Percentiles rank a stretch among this genome's conserved stretches.
Conservation (phyloP, 2,888 invertebrate genomes). For the Creontiades dilutus region DNA sequence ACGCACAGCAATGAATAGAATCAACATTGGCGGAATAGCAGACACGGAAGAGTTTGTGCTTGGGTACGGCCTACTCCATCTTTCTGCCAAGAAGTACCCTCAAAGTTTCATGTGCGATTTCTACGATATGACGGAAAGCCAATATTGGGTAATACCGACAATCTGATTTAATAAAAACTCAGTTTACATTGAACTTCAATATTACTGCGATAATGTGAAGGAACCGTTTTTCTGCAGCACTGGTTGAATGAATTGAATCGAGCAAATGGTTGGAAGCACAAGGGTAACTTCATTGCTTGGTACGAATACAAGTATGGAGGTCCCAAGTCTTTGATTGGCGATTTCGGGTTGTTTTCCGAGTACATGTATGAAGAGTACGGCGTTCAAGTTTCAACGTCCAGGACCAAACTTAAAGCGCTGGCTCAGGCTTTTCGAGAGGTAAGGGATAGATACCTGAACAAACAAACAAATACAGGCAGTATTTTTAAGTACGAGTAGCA, state of each 20-base stretch:
- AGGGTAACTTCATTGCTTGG: conserved; percentile 67
- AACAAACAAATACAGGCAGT: no score
- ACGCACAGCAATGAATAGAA: conserved; percentile 4
- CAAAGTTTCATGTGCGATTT: conserved; percentile 15
- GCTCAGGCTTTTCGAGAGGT: conserved; percentile 59
- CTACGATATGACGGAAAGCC: conserved; percentile 23
- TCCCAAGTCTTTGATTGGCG: conserved; percentile 71
- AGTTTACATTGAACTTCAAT: no score
- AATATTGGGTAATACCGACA: conserved; percentile 40
- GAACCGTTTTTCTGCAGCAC: conserved; percentile 2
- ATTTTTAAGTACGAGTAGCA: no score
- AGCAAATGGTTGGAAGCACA: conserved; percentile 67
- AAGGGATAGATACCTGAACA: background rate
- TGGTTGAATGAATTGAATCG: conserved; percentile 51
- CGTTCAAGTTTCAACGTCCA: conserved; percentile 7
- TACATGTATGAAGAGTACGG: conserved; percentile 68
- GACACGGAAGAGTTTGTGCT: conserved; percentile 48
- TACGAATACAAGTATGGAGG: conserved; percentile 66
- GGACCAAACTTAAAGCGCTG: conserved; percentile 12
- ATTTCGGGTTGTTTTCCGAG: conserved; percentile 59
- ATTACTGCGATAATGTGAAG: no score
- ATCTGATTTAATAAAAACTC: no score
- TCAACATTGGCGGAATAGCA: conserved; percentile 59
- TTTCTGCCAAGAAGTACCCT: conserved; percentile 43
- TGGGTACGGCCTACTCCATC: conserved; percentile 49